Evolutionary conservation across 2,113 vertebrate genomes (phyloP).

Genomic region (Halichoeres trimaculatus): DNA sequence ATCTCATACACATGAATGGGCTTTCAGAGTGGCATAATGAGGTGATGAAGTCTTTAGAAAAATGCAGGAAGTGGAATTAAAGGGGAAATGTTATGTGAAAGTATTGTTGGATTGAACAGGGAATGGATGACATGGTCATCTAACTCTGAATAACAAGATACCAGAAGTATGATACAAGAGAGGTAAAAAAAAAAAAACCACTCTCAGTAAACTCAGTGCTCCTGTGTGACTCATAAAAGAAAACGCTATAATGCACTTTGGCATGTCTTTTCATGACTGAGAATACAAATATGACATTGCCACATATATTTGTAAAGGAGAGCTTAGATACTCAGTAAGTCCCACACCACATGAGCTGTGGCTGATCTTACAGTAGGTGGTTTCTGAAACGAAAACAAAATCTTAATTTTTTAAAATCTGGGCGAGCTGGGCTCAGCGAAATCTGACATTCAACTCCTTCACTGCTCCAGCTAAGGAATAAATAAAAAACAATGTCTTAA

Average conservation of each 20-base stretch:
- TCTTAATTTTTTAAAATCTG: too few relatives aligned
- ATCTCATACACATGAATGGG: conserved; percentile 50
- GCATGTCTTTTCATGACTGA: background rate
- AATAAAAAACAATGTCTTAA: too few relatives aligned
- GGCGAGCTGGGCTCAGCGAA: too few relatives aligned
- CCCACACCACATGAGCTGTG: too few relatives aligned
- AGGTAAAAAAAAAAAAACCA: background rate
- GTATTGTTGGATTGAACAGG: conserved; percentile 27
- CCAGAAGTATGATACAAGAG: background rate
- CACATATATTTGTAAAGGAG: too few relatives aligned
- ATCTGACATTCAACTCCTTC: too few relatives aligned
- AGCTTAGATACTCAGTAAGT: too few relatives aligned
- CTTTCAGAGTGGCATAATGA: conserved; percentile 60
- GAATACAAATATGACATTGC: too few relatives aligned
- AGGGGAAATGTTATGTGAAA: conserved; percentile 41
- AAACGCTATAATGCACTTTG: background rate
- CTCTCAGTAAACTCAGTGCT: background rate
- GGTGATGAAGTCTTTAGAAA: conserved; percentile 50
- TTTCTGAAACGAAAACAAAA: too few relatives aligned
- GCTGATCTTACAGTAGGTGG: too few relatives aligned
- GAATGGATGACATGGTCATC: background rate
- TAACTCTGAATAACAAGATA: conserved; percentile 22
- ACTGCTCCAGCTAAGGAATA: too few relatives aligned
- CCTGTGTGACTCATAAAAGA: background rate
- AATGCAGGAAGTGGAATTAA: conserved; percentile 44